These are phyloP conservation scores for Notospermus geniculatus DNA, from an alignment of 1,140 invertebrate genomes.

Conservation along the genomic window DNA sequence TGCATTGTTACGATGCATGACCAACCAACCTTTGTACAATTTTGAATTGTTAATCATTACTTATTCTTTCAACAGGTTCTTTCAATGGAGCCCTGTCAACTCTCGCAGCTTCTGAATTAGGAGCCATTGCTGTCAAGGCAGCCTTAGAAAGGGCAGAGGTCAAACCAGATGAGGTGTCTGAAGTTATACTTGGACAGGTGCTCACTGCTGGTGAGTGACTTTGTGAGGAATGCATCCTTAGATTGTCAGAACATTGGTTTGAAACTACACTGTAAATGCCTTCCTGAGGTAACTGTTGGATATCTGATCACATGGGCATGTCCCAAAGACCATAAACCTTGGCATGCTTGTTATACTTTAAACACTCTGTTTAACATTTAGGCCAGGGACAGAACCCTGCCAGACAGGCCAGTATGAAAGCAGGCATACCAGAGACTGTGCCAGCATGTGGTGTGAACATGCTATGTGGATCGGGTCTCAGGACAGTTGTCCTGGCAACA, in stretches of 20 bases:
- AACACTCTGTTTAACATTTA: conserved; percentile 20
- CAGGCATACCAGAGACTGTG: conserved; percentile 71
- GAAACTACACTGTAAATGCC: too few relatives aligned
- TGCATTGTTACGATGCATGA: too few relatives aligned
- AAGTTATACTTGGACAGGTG: conserved; percentile 87
- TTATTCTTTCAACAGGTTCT: conserved; percentile 60
- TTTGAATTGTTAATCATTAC: conserved; percentile 7
- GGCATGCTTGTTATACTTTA: too few relatives aligned
- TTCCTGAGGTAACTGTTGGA: too few relatives aligned
- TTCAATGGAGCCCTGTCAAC: conserved; percentile 71
- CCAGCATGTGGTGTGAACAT: conserved; percentile 79
- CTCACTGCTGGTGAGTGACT: conserved; percentile 52
- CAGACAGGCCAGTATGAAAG: conserved; percentile 74
- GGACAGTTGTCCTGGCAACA: conserved; percentile 69
- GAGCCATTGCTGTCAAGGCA: conserved; percentile 73
- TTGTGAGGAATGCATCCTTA: conserved; percentile 35
- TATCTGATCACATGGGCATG: too few relatives aligned
- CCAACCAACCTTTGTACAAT: too few relatives aligned
- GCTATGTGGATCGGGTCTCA: conserved; percentile 83
- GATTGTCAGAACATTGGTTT: too few relatives aligned
- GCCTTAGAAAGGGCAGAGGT: conserved; percentile 66
- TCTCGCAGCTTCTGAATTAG: conserved; percentile 71
- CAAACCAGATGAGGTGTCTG: conserved; percentile 66
- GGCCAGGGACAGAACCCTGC: conserved; percentile 84
- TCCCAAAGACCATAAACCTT: too few relatives aligned